These are phyloP conservation scores for Crenichthys baileyi DNA, from an alignment of 2,797 vertebrate species.

Conservation along the genomic window DNA sequence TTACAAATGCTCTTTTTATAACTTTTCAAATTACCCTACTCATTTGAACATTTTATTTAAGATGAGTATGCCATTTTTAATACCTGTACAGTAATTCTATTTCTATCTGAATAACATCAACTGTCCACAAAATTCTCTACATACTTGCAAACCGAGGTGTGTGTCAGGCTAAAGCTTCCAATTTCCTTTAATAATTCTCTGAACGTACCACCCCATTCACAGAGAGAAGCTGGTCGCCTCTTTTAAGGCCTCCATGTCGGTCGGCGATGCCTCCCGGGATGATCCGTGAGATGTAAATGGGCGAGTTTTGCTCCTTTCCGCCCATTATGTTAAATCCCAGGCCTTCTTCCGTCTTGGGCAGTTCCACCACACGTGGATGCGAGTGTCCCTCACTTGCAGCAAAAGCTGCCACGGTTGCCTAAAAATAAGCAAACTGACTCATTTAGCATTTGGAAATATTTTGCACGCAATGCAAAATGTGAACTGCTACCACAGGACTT, in stretches of 20 bases:
- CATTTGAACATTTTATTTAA: too few species aligned
- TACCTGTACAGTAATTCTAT: too few species aligned
- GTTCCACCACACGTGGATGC: conserved; percentile 95
- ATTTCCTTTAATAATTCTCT: not conserved
- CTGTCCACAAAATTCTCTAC: not conserved
- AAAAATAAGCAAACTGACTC: conserved; percentile 6
- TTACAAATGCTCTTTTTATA: too few species aligned
- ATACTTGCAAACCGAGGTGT: not conserved
- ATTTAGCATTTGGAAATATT: conserved; percentile 14
- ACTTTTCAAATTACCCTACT: too few species aligned
- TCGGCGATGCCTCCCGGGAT: conserved; percentile 97
- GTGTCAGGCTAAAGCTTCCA: conserved; percentile 1
- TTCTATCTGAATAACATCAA: not conserved
- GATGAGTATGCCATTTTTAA: too few species aligned
- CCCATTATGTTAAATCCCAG: conserved; percentile 99
- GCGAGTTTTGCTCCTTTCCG: conserved; percentile 98
- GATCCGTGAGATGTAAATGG: conserved; percentile 98
- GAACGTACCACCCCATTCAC: conserved; percentile 95
- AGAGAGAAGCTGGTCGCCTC: conserved; percentile 97
- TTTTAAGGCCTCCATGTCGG: conserved; percentile 94
- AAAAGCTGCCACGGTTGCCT: conserved; percentile 98
- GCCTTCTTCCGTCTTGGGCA: conserved; percentile 98
- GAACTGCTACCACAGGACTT: not conserved
- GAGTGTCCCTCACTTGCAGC: conserved; percentile 98
- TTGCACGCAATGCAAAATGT: not conserved